phyloP scores from a whole-genome alignment of 2,113 vertebrate genomes.

The Solea senegalensis region DNA sequence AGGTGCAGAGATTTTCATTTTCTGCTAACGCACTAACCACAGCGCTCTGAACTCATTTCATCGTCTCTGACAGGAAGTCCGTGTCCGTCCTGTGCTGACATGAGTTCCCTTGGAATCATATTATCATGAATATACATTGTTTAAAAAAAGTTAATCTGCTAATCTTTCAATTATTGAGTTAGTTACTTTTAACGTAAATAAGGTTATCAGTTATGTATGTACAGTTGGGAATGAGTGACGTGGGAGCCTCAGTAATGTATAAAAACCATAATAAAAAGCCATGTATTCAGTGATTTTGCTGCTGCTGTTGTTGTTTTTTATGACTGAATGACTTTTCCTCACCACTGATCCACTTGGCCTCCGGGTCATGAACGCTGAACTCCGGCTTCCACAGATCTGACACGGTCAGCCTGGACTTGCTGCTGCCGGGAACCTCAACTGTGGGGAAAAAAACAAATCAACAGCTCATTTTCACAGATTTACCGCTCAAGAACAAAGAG shows the following conservation, averaged over 20 bases:
- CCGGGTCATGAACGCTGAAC: conserved; percentile 85
- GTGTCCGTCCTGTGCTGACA: background rate
- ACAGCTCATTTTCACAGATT: background rate
- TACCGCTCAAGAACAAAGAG: background rate
- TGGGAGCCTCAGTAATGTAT: background rate
- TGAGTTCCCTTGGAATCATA: background rate
- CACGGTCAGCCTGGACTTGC: conserved; percentile 85
- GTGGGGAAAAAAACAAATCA: conserved; percentile 1
- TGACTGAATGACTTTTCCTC: conserved; percentile 47
- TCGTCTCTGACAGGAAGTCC: background rate
- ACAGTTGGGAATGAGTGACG: no score
- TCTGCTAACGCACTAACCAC: conserved; percentile 16
- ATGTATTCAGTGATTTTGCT: background rate
- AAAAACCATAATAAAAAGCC: background rate
- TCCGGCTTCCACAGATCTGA: conserved; percentile 88
- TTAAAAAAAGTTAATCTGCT: background rate
- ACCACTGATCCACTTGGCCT: conserved; percentile 91
- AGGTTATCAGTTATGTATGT: no score
- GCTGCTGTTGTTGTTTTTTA: background rate
- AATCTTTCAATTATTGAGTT: background rate
- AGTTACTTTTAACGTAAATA: background rate
- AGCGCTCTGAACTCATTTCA: background rate
- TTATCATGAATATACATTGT: no score
- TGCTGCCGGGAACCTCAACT: conserved; percentile 87
- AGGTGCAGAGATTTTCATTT: conserved; percentile 40